Percentiles rank a stretch among this genome's conserved stretches.
These are phyloP conservation scores for Trichogramma evanescens DNA, from an alignment of 2,888 invertebrate genomes.

Conservation along the genomic window DNA sequence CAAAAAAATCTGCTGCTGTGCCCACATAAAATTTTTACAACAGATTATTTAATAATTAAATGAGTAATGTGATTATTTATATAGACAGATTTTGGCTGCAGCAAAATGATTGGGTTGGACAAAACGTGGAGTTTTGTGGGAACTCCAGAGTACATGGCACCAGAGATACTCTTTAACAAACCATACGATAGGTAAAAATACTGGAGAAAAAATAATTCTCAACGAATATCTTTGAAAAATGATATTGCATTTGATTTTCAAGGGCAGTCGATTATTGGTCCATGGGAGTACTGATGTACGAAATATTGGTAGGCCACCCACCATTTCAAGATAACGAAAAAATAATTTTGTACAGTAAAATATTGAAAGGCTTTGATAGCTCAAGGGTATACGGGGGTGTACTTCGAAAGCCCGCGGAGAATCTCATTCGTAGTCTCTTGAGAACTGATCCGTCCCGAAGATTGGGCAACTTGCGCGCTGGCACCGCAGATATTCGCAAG, in stretches of 20 bases:
- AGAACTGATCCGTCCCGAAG: slow-evolving; percentile 76
- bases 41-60: not conserved
- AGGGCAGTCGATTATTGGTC: slow-evolving; percentile 88
- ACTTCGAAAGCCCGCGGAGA: slow-evolving; percentile 68
- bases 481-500: slow-evolving; percentile 73
- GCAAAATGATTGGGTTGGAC: slow-evolving; percentile 69
- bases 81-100: slow-evolving; percentile 86
- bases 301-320: slow-evolving; percentile 75
- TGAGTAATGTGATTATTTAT: slow-evolving; percentile 13
- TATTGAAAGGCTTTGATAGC: slow-evolving; percentile 82
- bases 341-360: slow-evolving; percentile 85
- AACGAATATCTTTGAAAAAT: not conserved
- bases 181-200: slow-evolving; percentile 57
- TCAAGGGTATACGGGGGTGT: slow-evolving; percentile 66
- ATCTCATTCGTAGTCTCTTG: slow-evolving; percentile 76
- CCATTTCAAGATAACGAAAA: slow-evolving; percentile 83
- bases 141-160: slow-evolving; percentile 83
- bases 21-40: not conserved
- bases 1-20: no score
- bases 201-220: not conserved
- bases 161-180: slow-evolving; percentile 82
- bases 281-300: slow-evolving; percentile 77
- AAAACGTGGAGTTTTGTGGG: slow-evolving; percentile 93
- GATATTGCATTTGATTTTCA: slow-evolving; percentile 33
- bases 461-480: slow-evolving; percentile 78